phyloP scores from a whole-genome alignment of 1,140 invertebrate genomes.

The Muscidifurax raptorellus region DNA sequence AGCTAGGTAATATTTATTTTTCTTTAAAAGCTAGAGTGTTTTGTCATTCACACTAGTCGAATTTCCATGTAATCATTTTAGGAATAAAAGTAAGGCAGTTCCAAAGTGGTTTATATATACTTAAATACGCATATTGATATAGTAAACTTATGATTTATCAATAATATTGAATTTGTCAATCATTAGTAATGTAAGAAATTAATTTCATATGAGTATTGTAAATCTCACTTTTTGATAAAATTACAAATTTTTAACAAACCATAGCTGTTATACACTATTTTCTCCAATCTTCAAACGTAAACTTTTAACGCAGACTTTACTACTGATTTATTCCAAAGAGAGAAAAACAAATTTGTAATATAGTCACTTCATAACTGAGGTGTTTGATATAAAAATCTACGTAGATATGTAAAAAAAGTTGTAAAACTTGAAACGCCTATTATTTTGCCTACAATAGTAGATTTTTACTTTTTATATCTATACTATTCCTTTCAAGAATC shows the following conservation, averaged over 20 bases:
- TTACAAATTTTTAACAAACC: background rate
- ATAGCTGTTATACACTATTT: conserved; percentile 6
- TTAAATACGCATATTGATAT: background rate
- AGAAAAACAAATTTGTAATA: conserved; percentile 17
- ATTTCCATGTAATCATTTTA: background rate
- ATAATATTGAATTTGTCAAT: background rate
- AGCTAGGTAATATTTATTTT: conserved; percentile 14
- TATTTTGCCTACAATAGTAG: background rate
- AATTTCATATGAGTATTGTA: background rate
- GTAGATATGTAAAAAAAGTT: background rate
- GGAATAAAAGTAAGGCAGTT: background rate
- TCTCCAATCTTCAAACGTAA: conserved; percentile 13
- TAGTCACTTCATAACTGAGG: conserved; percentile 2
- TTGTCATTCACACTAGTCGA: background rate
- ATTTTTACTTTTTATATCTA: background rate
- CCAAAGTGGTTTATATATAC: background rate
- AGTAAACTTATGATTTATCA: background rate
- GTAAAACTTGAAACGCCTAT: no score
- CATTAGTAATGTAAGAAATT: background rate
- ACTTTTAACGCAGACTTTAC: background rate
- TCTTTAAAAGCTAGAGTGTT: background rate
- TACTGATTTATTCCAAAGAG: background rate
- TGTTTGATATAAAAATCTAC: conserved; percentile 25
- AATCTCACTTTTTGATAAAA: conserved; percentile 20
- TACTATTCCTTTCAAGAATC: background rate